phyloP scores from a whole-genome alignment of 1,140 invertebrate species.

The Halyomorpha halys region DNA sequence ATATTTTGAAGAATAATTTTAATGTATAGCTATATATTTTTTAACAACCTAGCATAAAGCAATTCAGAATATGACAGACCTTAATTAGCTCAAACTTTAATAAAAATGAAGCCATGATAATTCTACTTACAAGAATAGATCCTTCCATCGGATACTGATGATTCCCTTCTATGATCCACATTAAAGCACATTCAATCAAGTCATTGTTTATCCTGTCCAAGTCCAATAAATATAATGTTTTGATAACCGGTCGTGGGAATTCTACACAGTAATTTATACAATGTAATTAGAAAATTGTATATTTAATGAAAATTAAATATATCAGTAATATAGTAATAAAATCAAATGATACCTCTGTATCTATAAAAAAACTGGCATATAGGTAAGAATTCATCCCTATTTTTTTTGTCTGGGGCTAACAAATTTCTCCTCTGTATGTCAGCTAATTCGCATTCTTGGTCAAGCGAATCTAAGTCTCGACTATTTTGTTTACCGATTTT shows the following conservation, averaged over 20 bases:
- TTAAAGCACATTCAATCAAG: conserved; percentile 58
- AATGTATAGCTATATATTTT: too few relatives aligned
- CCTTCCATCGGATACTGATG: conserved; percentile 61
- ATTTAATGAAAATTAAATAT: too few relatives aligned
- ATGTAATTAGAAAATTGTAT: too few relatives aligned
- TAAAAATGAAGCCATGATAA: too few relatives aligned
- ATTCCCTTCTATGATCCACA: conserved; percentile 49
- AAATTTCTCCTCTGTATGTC: conserved; percentile 41
- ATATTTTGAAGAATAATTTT: too few relatives aligned
- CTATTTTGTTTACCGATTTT: conserved; percentile 46
- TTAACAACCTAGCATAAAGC: too few relatives aligned
- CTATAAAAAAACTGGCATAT: conserved; percentile 49
- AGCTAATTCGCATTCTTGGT: conserved; percentile 49
- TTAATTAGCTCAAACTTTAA: too few relatives aligned
- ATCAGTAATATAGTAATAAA: too few relatives aligned
- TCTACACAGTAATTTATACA: conserved; percentile 32
- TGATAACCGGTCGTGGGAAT: conserved; percentile 53
- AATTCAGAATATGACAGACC: too few relatives aligned
- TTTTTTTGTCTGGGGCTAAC: conserved; percentile 44
- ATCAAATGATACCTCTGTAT: conserved; percentile 41
- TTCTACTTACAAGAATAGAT: conserved; percentile 49
- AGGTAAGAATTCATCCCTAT: conserved; percentile 56
- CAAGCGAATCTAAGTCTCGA: conserved; percentile 38
- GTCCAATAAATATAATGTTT: conserved; percentile 68
- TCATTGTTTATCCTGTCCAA: conserved; percentile 66